phyloP scores from a whole-genome alignment of 2,888 invertebrate species.

The Leptinotarsa haldemani region DNA sequence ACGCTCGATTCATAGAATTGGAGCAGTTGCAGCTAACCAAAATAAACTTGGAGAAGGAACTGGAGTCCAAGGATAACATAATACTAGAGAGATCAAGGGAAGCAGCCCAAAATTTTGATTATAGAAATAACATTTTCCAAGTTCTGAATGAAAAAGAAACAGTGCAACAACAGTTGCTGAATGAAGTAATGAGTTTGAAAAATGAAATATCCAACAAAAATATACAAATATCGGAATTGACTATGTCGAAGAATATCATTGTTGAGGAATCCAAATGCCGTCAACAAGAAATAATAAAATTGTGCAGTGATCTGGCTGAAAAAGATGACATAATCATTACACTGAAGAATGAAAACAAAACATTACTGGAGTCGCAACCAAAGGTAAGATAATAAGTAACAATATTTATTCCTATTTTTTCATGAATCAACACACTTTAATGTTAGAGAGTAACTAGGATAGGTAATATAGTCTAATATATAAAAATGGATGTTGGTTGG shows the following conservation, averaged over 20 bases:
- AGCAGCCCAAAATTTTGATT: neutral
- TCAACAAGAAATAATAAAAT: neutral
- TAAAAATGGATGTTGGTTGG: too few species aligned
- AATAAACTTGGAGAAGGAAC: neutral
- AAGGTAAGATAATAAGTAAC: neutral
- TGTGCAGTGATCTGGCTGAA: neutral
- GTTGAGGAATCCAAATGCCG: neutral
- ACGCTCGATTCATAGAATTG: neutral
- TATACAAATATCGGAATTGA: neutral
- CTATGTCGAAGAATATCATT: constrained; percentile 5
- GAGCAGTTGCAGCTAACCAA: neutral
- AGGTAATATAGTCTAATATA: too few species aligned
- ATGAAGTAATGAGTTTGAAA: neutral
- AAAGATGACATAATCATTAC: neutral
- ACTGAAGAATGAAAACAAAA: neutral
- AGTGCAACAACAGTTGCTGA: neutral
- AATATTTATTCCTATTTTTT: neutral
- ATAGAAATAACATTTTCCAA: neutral
- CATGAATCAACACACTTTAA: neutral
- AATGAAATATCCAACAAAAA: neutral
- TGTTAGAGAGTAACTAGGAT: too few species aligned
- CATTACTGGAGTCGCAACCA: neutral
- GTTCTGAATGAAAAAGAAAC: neutral
- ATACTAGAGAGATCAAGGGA: neutral
- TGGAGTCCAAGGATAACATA: neutral